Evolutionary conservation across 2,888 invertebrate species (phyloP), one percentile per base, ranked within the genome.

Genomic region (Nomada flava): DNA sequence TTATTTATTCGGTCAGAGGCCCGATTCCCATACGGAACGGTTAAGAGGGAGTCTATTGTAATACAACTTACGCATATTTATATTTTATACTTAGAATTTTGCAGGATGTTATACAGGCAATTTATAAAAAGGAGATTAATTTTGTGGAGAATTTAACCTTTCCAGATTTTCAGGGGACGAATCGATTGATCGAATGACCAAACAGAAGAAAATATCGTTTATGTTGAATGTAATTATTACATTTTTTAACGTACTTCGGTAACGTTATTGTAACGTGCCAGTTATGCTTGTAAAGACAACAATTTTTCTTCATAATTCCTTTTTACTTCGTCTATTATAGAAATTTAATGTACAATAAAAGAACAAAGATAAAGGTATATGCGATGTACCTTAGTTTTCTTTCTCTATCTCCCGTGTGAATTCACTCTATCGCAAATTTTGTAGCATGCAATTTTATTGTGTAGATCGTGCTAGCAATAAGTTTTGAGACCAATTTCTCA

Each of bases 71-170:
- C 80, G 18, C 80, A 73, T 80, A 2, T 42, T 42, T 26, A 2
- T 60, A 15, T 18, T 47, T 47, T 55, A 4, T 47, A 20, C 44
- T 47, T 53, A 36, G 0, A 72, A 23, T 65, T 26, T 59, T 11
- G 10, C 18, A n/a, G 23, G 20, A 9, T 18, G 18, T 42, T 13
- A 13, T 13, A 67, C 53, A 20, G 10, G 13, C 20, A 80, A 80
- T 79, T 80, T 80, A 10, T 20, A 60, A 13, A 11, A 23, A 26
- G 10, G 18, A 50, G 15, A 52, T 50, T 13, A 71, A 68, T 63
- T 79, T 67, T 55, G 42, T 55, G 11, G 20, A 26, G 13, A 23
- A 62, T 63, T 80, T 80, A 80, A 80, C 73, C 67, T 79, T 72
- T 29, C 10, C 29, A 63, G 50, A 80, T 29, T 18, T 18, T 79